Evolutionary conservation across 2,113 vertebrate genomes (phyloP).

Genomic region (Sarotherodon lohbergeri): DNA sequence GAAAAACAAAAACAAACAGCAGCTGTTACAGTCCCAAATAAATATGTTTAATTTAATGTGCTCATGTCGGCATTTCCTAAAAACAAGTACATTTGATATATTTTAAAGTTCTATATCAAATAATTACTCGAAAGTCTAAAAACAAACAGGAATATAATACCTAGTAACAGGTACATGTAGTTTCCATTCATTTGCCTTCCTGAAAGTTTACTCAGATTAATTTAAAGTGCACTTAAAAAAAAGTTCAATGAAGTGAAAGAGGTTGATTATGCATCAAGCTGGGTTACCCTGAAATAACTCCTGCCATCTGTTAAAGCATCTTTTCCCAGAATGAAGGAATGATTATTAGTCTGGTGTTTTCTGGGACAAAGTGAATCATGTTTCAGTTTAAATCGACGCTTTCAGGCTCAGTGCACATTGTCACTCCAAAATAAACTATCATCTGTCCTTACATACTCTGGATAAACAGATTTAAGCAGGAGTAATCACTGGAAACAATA

Average conservation of each 20-base stretch:
- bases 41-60: not conserved
- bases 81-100: not conserved
- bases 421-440: not conserved
- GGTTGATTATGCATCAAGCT: not conserved
- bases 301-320: conserved; percentile 49
- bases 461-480: not conserved
- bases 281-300: conserved; percentile 43
- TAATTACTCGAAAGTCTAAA: not conserved
- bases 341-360: conserved; percentile 3
- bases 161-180: not conserved
- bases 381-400: not conserved
- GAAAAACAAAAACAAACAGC: conserved; percentile 7
- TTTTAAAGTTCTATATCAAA: not conserved
- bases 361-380: conserved; percentile 16
- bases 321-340: conserved; percentile 38
- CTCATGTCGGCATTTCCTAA: not conserved
- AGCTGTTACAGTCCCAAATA: not conserved
- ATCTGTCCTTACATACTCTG: not conserved
- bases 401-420: not conserved
- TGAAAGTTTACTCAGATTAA: not conserved
- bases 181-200: not conserved
- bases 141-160: not conserved
- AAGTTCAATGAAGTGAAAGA: not conserved
- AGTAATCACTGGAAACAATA: not conserved
- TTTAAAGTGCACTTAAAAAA: not conserved